Conservation (phyloP, 2,113 vertebrate species). For the Chaetops frenatus region DNA sequence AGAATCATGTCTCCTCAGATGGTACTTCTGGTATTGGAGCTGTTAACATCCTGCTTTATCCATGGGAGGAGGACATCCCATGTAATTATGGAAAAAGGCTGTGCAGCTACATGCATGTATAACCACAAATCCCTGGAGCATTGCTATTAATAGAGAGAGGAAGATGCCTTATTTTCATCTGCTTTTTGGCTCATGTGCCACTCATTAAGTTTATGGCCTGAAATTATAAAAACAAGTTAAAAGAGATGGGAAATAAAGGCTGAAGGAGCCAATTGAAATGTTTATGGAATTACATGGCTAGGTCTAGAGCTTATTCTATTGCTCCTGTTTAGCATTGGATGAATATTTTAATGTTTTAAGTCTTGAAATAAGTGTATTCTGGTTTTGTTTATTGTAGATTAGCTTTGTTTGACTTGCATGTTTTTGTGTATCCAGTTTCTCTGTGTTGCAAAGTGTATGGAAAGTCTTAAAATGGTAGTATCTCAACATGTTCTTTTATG, state of each 20-base stretch:
- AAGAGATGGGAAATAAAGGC: not conserved
- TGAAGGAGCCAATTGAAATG: not conserved
- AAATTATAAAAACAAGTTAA: not conserved
- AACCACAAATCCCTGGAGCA: not conserved
- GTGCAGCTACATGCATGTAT: not conserved
- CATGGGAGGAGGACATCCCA: not conserved
- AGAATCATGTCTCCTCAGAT: not conserved
- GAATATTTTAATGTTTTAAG: not conserved
- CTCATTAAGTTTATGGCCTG: not conserved
- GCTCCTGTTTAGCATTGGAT: not conserved
- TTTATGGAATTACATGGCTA: not conserved
- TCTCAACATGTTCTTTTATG: not conserved
- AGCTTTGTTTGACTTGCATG: slow-evolving; percentile 20
- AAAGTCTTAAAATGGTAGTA: not conserved
- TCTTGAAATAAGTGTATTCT: not conserved
- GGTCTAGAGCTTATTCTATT: not conserved
- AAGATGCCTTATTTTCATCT: slow-evolving; percentile 2
- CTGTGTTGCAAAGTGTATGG: not conserved
- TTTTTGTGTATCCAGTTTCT: not conserved
- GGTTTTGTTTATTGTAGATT: slow-evolving; percentile 15
- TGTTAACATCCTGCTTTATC: not conserved
- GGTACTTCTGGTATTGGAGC: not conserved
- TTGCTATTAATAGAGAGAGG: not conserved
- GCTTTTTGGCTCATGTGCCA: not conserved
- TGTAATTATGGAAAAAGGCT: not conserved